Base-by-base conservation (phyloP, 1,140 invertebrate genomes). In the Argopecten irradians region DNA sequence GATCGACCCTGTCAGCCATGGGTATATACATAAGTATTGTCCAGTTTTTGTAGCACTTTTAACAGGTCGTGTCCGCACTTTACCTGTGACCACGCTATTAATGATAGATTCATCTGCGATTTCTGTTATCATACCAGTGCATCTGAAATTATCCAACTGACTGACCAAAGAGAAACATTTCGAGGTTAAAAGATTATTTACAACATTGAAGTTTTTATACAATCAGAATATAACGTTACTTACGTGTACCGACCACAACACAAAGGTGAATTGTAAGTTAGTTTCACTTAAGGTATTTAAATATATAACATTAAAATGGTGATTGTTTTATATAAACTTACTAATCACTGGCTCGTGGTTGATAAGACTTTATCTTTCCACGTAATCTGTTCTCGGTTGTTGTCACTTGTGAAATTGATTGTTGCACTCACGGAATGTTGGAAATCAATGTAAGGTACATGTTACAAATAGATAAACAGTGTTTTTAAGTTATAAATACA, bases 321-420 rank as follows among this genome's bases (percentile, higher is more conserved):
- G 55, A 16, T 71, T 71, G n/a, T 71, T 71, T 71, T 71, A 71
- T 71, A 71, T 71, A 71, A 71, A 71, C 55, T 71, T 71, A 71
- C 55, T 28, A 71, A 71, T n/a, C 55, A 71, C 5, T 71, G 22
- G 22, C 1, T 71, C 55, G 16, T 71, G n/a, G 22, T 8, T 71
- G 55, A 71, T 71, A n/a, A 71, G 55, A 5, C 22, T 8, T 71
- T 71, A 71, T 71, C 55, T 28, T n/a, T 71, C n/a, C 28, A 71
- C 55, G n/a, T n/a, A 11, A 71, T 71, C 55, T 28, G n/a, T 71
- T 71, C 55, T 71, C 22, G 55, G 55, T 71, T 71, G 55, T 71
- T 71, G 55, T 71, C 55, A 71, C 55, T 71, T n/a, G 55, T 71
- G n/a, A 71, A 71, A 71, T 71, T 71, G 55, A 71, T 71, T 71